Conservation (phyloP, 1,140 invertebrate species). For the Oncopodura yosiiana region DNA sequence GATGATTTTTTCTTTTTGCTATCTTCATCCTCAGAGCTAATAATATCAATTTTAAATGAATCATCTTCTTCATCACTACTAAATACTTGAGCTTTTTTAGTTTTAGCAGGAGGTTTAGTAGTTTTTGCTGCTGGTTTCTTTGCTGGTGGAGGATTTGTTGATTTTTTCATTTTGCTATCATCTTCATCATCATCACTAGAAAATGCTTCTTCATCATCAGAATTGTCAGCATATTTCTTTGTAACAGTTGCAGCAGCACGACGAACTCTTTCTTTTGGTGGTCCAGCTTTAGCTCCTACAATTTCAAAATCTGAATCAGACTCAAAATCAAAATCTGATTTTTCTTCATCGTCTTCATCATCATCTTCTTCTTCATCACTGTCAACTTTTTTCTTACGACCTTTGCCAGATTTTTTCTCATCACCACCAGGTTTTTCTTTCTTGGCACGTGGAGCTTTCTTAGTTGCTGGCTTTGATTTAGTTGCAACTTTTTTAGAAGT, state of each 20-base stretch:
- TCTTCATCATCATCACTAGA: constrained; percentile 1
- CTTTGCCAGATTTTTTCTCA: constrained; percentile 4
- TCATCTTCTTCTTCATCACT: constrained; percentile 2
- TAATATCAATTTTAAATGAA: too few relatives aligned
- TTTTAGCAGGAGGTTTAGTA: background rate
- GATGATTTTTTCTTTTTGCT: too few relatives aligned
- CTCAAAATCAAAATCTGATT: background rate
- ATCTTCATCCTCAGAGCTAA: too few relatives aligned
- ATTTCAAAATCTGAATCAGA: background rate
- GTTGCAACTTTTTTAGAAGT: too few relatives aligned
- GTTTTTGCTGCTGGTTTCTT: background rate
- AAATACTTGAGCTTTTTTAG: background rate
- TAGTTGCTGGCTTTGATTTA: constrained; percentile 37
- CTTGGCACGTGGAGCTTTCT: too few relatives aligned
- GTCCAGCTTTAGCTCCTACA: too few relatives aligned
- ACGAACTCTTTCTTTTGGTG: background rate
- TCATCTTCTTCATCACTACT: background rate
- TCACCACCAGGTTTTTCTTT: too few relatives aligned
- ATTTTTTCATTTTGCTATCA: background rate
- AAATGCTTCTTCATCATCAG: background rate
- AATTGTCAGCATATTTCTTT: background rate
- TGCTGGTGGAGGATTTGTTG: background rate
- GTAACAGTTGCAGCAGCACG: background rate
- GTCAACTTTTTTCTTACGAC: constrained; percentile 7
- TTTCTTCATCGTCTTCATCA: background rate